These are phyloP conservation scores for Numenius arquata DNA, from an alignment of 2,113 vertebrate genomes.

Conservation along the genomic window DNA sequence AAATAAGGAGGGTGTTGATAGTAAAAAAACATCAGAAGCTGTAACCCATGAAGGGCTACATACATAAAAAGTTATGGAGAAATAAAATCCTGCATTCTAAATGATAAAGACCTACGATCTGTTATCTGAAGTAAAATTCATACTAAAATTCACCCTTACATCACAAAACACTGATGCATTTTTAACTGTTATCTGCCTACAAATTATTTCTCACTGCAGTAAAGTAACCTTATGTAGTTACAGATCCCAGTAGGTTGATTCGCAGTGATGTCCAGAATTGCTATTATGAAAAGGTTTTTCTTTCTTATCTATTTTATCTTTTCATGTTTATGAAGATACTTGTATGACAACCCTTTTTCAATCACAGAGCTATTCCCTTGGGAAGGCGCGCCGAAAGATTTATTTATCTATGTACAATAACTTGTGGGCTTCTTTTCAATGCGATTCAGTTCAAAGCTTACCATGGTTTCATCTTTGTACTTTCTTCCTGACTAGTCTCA, in stretches of 20 bases:
- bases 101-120: fast-evolving
- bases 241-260: not conserved
- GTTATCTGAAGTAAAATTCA: not conserved
- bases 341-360: not conserved
- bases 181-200: not conserved
- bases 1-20: not conserved
- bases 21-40: not conserved
- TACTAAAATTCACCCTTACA: not conserved
- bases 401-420: not conserved
- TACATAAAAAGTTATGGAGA: not conserved
- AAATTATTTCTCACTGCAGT: not conserved
- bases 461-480: not conserved
- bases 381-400: not conserved
- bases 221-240: not conserved
- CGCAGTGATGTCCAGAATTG: not conserved
- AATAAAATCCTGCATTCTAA: not conserved
- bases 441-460: not conserved
- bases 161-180: not conserved
- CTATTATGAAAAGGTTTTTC: not conserved
- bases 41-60: fast-evolving
- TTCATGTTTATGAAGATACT: not conserved
- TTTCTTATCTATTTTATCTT: not conserved
- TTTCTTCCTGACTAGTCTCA: not conserved
- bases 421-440: not conserved
- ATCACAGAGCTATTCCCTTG: not conserved